phyloP scores from a whole-genome alignment of 2,797 vertebrate species.

The Somateria mollissima region DNA sequence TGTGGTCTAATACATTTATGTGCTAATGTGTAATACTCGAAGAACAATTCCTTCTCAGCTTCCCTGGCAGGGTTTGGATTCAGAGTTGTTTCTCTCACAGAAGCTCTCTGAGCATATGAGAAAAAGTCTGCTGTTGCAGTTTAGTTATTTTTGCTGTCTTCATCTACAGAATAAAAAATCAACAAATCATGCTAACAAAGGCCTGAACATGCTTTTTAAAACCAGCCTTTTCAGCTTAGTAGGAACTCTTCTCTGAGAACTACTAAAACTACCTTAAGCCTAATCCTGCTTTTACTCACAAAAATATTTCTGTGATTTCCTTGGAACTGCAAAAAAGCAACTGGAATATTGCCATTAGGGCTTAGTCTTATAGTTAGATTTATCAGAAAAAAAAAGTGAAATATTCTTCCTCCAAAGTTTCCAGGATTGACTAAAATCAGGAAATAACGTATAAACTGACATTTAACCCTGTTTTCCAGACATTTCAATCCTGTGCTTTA shows the following conservation, averaged over 20 bases:
- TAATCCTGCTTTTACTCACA: constrained; percentile 34
- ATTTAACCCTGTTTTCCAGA: background rate
- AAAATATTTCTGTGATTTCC: constrained; percentile 20
- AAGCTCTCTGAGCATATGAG: background rate
- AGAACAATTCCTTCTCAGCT: background rate
- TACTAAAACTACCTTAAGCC: constrained; percentile 20
- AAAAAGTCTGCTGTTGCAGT: background rate
- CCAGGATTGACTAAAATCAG: background rate
- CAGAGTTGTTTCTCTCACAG: background rate
- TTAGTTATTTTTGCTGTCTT: background rate
- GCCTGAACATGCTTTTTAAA: background rate
- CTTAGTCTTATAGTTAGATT: constrained; percentile 25
- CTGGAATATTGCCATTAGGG: background rate
- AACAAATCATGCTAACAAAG: background rate
- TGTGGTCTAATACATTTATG: background rate
- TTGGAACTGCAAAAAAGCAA: constrained; percentile 5
- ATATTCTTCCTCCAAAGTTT: constrained; percentile 5
- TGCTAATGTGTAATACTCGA: background rate
- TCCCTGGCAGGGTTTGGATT: background rate
- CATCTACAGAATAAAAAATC: background rate
- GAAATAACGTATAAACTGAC: background rate
- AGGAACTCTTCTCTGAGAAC: background rate
- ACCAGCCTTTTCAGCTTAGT: background rate
- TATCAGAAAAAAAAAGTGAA: constrained; percentile 45
- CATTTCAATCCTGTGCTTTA: background rate